phyloP scores from a whole-genome alignment of 2,888 invertebrate genomes.

The Suillia variegata region DNA sequence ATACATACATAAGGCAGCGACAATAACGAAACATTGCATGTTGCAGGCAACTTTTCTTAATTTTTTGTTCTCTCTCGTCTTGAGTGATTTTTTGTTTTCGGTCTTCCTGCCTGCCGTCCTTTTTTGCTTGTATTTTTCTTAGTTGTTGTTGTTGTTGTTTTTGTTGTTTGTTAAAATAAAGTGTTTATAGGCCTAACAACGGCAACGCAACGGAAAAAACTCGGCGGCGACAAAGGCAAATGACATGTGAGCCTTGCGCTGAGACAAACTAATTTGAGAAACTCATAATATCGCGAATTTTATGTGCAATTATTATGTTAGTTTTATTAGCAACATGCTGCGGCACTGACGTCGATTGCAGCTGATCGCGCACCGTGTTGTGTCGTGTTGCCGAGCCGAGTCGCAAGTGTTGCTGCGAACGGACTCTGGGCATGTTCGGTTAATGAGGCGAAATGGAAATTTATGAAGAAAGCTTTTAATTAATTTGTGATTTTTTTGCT shows the following conservation, averaged over 20 bases:
- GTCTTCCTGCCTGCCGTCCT: neutral
- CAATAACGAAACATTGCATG: constrained; percentile 23
- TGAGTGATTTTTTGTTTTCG: constrained; percentile 1
- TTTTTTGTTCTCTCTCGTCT: constrained; percentile 3
- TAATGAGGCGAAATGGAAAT: constrained; percentile 25
- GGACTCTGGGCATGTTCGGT: constrained; percentile 14
- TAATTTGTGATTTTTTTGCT: constrained; percentile 51
- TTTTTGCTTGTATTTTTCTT: constrained; percentile 4
- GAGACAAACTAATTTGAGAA: constrained; percentile 53
- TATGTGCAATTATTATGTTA: constrained; percentile 60
- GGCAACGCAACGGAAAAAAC: neutral
- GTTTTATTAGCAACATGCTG: constrained; percentile 51
- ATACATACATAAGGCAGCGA: neutral
- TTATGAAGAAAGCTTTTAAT: constrained; percentile 43
- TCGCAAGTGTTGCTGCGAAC: constrained; percentile 4
- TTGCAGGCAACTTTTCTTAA: constrained; percentile 25
- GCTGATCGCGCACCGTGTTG: neutral
- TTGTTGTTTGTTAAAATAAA: neutral
- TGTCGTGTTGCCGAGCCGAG: too few relatives aligned
- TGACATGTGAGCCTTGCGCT: constrained; percentile 20
- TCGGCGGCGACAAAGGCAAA: too few relatives aligned
- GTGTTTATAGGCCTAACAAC: constrained; percentile 16
- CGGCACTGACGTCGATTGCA: constrained; percentile 21
- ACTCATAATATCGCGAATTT: constrained; percentile 56
- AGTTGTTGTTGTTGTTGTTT: too few relatives aligned